A percentile compares a stretch with the other conserved stretches of the same genome.
Evolutionary conservation across 2,888 invertebrate species (phyloP).

Genomic region (Theretra japonica): DNA sequence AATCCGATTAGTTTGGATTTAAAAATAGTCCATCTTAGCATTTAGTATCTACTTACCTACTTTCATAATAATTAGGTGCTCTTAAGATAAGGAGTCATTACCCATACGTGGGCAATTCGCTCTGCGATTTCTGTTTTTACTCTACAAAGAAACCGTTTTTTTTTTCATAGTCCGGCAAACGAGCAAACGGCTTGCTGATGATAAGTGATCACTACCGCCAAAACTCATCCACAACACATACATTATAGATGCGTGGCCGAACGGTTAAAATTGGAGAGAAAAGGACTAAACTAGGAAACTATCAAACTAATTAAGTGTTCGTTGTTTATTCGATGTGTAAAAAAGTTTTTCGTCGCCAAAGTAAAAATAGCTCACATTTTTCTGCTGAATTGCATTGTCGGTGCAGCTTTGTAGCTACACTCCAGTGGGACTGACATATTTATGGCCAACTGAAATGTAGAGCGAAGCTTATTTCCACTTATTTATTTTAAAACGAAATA

Average conservation of each 20-base stretch:
- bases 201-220: no score
- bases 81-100: not conserved
- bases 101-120: not conserved
- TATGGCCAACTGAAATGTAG: slow-evolving; percentile 29
- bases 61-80: slow-evolving; percentile 2
- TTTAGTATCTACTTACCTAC: not conserved
- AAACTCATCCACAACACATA: no score
- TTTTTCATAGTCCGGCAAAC: no score
- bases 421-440: slow-evolving; percentile 31
- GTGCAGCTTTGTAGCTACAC: slow-evolving; percentile 27
- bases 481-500: slow-evolving; percentile 27
- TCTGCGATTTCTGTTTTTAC: not conserved
- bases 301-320: slow-evolving; percentile 8
- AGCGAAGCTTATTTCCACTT: slow-evolving; percentile 28
- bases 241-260: no score
- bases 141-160: not conserved
- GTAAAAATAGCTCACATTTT: slow-evolving; percentile 28
- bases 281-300: no score
- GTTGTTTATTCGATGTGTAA: slow-evolving; percentile 12
- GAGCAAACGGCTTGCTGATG: no score
- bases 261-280: no score
- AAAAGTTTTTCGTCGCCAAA: slow-evolving; percentile 14
- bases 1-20: not conserved
- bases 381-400: slow-evolving; percentile 29
- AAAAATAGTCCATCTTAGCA: not conserved